Base-by-base conservation (phyloP, 37 sponge, comb jelly and placozoan species). In the Amphimedon queenslandica region DNA sequence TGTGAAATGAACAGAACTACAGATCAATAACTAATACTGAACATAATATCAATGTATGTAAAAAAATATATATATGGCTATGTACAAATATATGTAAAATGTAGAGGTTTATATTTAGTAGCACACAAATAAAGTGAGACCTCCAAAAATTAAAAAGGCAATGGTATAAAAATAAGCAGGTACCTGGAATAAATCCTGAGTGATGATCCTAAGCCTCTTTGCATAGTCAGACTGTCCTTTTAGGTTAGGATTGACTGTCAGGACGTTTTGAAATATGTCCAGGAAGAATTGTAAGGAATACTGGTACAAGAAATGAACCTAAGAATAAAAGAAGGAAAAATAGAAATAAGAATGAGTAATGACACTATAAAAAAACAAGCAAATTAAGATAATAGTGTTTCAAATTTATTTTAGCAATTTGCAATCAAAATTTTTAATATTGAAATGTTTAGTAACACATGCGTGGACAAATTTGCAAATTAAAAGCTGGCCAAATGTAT, bases 221-320 rank as follows among this genome's bases (percentile, higher is more conserved):
- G 67, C 57, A 40, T 88, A 65, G 81, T 93, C 99, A 40, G 87
- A 66, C 2, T 92, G 64, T 6, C 87, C 83, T 38, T 92, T 84
- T 71, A 95, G 84, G 40, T 85, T 68, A 32, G 80, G 78, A 70
- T 94, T 98, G 13, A 55, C 42, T 39, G 25, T 84, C 37, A 98
- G 81, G 16, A 91, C 83, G 43, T 58, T 74, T 57, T 87, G 77
- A 72, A 95, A 98, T 2, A 98, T 89, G 63, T 94, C 95, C 76
- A 98, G 83, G 87, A 98, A 94, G 86, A 95, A 95, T 66, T 79
- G 79, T 27, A 98, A 83, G 0, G 93, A 92, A 74, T 79, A 98
- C 74, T 98, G 99, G 72, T 98, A 98, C 67, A 98, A 78, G 82
- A 92, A 98, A 70, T 97, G 91, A 4, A 97, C 83, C 86, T 95